Conservation (phyloP, 2,888 invertebrate genomes). For the Leptinotarsa peninsularis region DNA sequence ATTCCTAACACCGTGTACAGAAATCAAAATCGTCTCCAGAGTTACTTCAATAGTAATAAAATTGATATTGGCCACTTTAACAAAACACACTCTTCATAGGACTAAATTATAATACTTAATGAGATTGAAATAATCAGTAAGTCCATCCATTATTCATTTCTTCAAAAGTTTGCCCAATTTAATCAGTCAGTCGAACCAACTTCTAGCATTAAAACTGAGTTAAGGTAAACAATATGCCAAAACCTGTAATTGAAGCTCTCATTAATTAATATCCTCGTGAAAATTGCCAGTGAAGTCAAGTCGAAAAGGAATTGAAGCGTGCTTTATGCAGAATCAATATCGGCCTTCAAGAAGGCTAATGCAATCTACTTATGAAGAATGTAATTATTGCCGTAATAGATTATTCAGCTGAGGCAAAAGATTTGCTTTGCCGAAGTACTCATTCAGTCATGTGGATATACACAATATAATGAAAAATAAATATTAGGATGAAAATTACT, state of each 20-base stretch:
- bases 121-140: background rate
- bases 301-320: slow-evolving; percentile 13
- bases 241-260: slow-evolving; percentile 3
- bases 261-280: slow-evolving; percentile 15
- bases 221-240: slow-evolving; percentile 4
- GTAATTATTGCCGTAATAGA: background rate
- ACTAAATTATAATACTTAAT: background rate
- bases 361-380: background rate
- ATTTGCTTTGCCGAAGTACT: background rate
- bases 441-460: background rate
- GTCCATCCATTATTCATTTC: slow-evolving; percentile 9
- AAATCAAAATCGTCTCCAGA: no score
- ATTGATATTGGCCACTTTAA: no score
- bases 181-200: slow-evolving; percentile 11
- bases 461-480: no score
- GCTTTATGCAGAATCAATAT: slow-evolving; percentile 16
- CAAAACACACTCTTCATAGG: no score
- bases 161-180: slow-evolving; percentile 1
- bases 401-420: background rate
- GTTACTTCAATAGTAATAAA: no score
- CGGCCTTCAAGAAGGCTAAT: background rate
- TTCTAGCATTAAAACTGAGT: background rate
- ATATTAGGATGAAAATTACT: no score
- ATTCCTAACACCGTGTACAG: no score
- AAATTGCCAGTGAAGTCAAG: slow-evolving; percentile 2